Percentiles rank a stretch among this genome's conserved stretches.
These are phyloP conservation scores for Allenopithecus nigroviridis DNA, from an alignment of 2,797 vertebrate genomes.

Conservation along the genomic window DNA sequence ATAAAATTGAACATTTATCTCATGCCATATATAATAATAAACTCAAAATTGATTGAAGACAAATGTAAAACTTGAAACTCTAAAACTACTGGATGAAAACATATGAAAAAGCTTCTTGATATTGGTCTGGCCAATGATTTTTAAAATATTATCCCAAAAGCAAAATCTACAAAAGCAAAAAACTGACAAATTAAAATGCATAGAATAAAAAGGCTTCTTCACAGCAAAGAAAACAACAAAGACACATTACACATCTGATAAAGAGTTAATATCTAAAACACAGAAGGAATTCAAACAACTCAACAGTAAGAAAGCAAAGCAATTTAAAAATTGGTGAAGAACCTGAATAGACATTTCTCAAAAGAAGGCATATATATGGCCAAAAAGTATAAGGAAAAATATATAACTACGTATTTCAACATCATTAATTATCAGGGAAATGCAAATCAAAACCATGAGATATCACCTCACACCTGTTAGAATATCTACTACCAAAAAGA, in stretches of 20 bases:
- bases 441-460: background rate
- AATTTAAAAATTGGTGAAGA: background rate
- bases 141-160: background rate
- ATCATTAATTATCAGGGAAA: background rate
- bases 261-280: background rate
- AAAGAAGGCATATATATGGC: background rate
- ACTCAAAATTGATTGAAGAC: background rate
- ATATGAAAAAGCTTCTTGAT: background rate
- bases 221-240: background rate
- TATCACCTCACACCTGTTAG: background rate
- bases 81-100: background rate
- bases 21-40: background rate
- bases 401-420: background rate
- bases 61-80: background rate
- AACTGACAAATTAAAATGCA: background rate
- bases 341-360: background rate
- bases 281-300: background rate
- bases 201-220: background rate
- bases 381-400: background rate
- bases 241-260: background rate
- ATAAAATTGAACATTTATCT: background rate
- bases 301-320: background rate
- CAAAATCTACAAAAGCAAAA: background rate
- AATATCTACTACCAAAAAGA: background rate
- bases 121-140: background rate